phyloP scores from a whole-genome alignment of 2,888 invertebrate species.

The Scaptomyza cyrtandrae region DNA sequence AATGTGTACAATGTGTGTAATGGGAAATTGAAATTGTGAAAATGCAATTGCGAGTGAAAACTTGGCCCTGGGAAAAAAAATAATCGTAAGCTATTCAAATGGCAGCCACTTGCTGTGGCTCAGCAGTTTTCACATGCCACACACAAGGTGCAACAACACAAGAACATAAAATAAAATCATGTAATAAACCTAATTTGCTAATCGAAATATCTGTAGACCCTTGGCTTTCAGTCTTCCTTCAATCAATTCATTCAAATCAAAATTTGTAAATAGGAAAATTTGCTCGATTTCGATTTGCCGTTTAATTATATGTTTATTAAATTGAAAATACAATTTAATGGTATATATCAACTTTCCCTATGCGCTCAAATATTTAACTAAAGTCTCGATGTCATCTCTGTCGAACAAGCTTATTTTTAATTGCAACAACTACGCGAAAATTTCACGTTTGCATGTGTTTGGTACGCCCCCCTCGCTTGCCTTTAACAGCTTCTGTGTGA shows the following conservation, averaged over 20 bases:
- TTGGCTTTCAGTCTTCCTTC: too few species aligned
- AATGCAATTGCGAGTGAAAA: conserved; percentile 9
- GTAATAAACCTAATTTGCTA: neutral
- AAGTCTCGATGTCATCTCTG: conserved; percentile 26
- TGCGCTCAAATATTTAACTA: neutral
- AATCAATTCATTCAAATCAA: too few species aligned
- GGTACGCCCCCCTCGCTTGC: conserved; percentile 13
- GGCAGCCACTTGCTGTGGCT: neutral
- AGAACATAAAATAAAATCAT: neutral
- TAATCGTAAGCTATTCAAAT: neutral
- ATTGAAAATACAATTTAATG: neutral
- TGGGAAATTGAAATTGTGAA: conserved; percentile 30
- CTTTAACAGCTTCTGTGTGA: conserved; percentile 31
- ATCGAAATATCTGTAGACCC: neutral
- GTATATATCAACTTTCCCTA: conserved; percentile 40
- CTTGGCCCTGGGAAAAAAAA: conserved; percentile 17
- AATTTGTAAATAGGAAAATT: too few species aligned
- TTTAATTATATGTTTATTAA: neutral
- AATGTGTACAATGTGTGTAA: conserved; percentile 3
- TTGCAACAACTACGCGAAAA: conserved; percentile 52
- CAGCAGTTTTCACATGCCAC: conserved; percentile 4
- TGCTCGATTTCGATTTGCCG: neutral
- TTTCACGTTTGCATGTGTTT: conserved; percentile 56
- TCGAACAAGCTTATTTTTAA: conserved; percentile 32
- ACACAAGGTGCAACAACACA: neutral